Conservation (phyloP, 2,113 vertebrate species). For the Talpa occidentalis region DNA sequence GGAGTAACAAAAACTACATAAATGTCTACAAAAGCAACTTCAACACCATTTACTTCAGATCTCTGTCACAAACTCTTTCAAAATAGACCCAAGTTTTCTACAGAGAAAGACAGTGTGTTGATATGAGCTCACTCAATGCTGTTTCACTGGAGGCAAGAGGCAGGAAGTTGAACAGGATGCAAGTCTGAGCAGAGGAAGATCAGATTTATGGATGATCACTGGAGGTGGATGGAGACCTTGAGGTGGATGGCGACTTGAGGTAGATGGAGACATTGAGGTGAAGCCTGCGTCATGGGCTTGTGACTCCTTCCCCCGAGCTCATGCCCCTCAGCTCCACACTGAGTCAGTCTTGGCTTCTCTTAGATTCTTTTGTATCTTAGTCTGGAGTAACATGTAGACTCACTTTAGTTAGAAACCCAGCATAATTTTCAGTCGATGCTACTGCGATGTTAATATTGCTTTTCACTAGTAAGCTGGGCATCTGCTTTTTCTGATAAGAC, state of each 20-base stretch:
- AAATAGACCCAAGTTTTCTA: slow-evolving; percentile 34
- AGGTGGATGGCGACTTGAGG: no score
- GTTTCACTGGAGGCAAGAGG: background rate
- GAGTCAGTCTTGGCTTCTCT: background rate
- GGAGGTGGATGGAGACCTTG: background rate
- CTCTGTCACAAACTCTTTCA: slow-evolving; percentile 44
- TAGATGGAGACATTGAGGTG: background rate
- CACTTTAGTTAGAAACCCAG: background rate
- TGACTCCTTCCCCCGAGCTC: background rate
- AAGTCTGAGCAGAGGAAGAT: background rate
- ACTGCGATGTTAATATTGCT: background rate
- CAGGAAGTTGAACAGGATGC: background rate
- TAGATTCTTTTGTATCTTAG: background rate
- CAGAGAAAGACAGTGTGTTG: background rate
- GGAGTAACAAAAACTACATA: background rate
- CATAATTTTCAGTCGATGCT: background rate
- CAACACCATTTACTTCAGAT: slow-evolving; percentile 13
- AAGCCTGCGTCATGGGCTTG: background rate
- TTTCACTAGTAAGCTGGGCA: background rate
- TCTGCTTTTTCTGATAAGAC: background rate
- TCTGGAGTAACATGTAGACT: background rate
- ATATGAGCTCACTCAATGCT: background rate
- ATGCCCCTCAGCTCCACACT: background rate
- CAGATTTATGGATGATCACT: no score
- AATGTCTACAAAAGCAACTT: slow-evolving; percentile 59